Percentiles rank a stretch among this genome's conserved stretches.
Evolutionary conservation across 2,113 vertebrate genomes (phyloP).

Genomic region (Gambusia holbrooki): DNA sequence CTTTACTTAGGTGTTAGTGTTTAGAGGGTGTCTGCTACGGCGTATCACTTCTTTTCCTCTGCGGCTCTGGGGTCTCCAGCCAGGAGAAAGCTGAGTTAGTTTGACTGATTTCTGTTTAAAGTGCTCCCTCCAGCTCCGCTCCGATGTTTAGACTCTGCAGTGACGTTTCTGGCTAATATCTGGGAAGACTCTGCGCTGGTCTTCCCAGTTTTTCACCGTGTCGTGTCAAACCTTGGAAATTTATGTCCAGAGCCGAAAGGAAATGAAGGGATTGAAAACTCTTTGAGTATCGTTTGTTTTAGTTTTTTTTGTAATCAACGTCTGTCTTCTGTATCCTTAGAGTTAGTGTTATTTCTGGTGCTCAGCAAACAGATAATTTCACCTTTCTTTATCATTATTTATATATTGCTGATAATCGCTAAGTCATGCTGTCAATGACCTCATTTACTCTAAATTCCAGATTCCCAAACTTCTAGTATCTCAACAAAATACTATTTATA

Average conservation of each 20-base stretch:
- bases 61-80: conserved; percentile 10
- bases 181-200: conserved; percentile 46
- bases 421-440: conserved; percentile 28
- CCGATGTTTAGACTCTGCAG: conserved; percentile 59
- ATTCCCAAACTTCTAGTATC: conserved; percentile 25
- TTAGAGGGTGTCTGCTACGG: conserved; percentile 16
- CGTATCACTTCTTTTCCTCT: conserved; percentile 19
- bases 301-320: not conserved
- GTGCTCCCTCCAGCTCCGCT: conserved; percentile 36
- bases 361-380: conserved; percentile 23
- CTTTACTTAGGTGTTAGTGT: conserved; percentile 1
- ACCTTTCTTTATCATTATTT: conserved; percentile 22
- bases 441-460: conserved; percentile 30
- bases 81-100: conserved; percentile 11
- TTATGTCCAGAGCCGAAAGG: conserved; percentile 25
- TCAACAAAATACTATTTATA: not conserved
- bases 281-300: conserved; percentile 9
- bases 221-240: conserved; percentile 43
- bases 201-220: conserved; percentile 34
- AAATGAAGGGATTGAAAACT: conserved; percentile 23
- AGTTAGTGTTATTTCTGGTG: conserved; percentile 29
- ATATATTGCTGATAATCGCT: conserved; percentile 24
- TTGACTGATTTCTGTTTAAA: conserved; percentile 68
- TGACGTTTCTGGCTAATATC: conserved; percentile 59
- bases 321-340: conserved; percentile 50